These are phyloP conservation scores for Griposia aprilina DNA, from an alignment of 2,888 invertebrate genomes.

Conservation along the genomic window DNA sequence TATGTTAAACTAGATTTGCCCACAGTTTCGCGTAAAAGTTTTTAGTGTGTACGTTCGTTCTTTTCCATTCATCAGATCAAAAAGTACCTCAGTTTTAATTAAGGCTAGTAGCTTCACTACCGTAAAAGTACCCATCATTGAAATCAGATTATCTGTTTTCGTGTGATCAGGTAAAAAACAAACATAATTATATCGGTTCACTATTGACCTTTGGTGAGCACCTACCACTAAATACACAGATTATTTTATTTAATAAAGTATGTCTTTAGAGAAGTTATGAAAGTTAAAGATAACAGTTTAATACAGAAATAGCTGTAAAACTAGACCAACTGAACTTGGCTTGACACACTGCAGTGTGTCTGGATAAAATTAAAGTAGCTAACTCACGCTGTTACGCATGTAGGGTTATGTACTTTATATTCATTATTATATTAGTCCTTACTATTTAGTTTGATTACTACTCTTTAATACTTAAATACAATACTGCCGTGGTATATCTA, in stretches of 20 bases:
- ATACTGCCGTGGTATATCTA: too few species aligned
- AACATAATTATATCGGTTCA: neutral
- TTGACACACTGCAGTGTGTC: neutral
- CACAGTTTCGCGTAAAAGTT: neutral
- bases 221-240: neutral
- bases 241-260: neutral
- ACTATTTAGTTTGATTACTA: too few species aligned
- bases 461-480: too few species aligned
- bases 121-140: neutral
- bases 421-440: neutral
- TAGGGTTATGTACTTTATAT: neutral
- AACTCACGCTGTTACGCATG: neutral
- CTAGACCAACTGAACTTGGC: neutral
- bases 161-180: neutral
- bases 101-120: neutral
- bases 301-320: neutral
- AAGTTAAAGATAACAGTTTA: neutral
- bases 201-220: neutral
- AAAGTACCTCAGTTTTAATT: too few species aligned
- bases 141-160: neutral
- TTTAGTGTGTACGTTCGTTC: neutral
- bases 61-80: neutral
- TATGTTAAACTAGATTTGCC: constrained; percentile 9
- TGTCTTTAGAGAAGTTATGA: neutral
- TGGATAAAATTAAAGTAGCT: neutral